Conservation (phyloP, 1,140 invertebrate genomes). For the Leguminivora glycinivorella region DNA sequence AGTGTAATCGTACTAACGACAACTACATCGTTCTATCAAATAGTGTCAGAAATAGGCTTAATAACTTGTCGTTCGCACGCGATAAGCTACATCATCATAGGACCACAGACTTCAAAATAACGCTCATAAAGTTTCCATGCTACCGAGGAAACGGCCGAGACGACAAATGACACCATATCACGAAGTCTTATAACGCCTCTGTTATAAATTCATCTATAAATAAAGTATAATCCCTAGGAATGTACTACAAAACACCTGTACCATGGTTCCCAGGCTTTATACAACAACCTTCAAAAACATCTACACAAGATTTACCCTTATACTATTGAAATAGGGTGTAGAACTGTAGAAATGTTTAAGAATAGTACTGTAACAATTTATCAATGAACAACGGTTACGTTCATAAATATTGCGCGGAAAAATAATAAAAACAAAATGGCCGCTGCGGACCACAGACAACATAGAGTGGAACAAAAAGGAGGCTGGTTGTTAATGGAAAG, state of each 20-base stretch:
- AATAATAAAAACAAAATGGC: conserved; percentile 45
- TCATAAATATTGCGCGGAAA: conserved; percentile 46
- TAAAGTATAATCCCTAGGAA: conserved; percentile 12
- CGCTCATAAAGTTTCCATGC: background rate
- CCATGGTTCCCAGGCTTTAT: conserved; percentile 24
- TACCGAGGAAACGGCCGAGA: background rate
- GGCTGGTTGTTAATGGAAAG: background rate
- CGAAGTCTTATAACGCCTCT: background rate
- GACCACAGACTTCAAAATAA: background rate
- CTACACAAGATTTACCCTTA: background rate
- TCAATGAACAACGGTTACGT: conserved; percentile 44
- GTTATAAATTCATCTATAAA: conserved; percentile 19
- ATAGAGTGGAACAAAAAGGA: conserved; percentile 25
- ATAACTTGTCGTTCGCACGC: background rate
- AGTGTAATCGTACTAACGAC: background rate
- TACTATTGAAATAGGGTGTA: background rate
- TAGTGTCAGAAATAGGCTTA: background rate
- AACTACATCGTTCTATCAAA: background rate
- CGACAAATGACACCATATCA: conserved; percentile 2
- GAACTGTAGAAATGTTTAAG: conserved; percentile 20
- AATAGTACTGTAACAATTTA: conserved; percentile 40
- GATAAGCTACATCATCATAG: background rate
- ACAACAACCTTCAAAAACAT: background rate
- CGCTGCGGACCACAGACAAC: conserved; percentile 34
- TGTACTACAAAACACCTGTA: conserved; percentile 23